Conservation (phyloP, 1,140 invertebrate genomes). For the Drosophila pseudoananassae region DNA sequence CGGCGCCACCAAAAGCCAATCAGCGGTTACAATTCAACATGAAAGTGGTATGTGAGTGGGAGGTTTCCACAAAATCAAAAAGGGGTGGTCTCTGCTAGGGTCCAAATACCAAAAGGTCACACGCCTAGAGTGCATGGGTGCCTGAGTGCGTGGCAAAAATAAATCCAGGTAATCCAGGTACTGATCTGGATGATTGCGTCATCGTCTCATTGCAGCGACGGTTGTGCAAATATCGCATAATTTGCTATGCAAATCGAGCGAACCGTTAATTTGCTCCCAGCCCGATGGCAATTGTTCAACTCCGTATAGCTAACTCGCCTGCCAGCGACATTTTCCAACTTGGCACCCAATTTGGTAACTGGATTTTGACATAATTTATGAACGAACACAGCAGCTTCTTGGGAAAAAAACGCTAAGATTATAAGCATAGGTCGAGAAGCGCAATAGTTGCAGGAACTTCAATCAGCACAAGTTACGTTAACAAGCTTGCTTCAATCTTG, state of each 20-base stretch:
- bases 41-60: constrained; percentile 74
- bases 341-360: constrained; percentile 81
- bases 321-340: constrained; percentile 58
- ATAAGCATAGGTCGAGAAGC: not conserved
- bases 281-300: constrained; percentile 60
- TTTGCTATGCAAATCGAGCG: constrained; percentile 79
- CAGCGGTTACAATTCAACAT: constrained; percentile 48
- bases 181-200: constrained; percentile 48
- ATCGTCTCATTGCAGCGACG: constrained; percentile 39
- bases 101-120: constrained; percentile 58
- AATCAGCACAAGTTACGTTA: constrained; percentile 69
- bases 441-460: constrained; percentile 67
- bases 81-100: not conserved
- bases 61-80: not conserved
- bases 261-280: constrained; percentile 72
- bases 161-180: not conserved
- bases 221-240: constrained; percentile 79
- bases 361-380: constrained; percentile 78
- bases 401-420: constrained; percentile 10
- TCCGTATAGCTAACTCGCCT: constrained; percentile 9
- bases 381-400: constrained; percentile 48
- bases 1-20: constrained; percentile 35
- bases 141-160: constrained; percentile 55
- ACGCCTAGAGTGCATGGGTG: constrained; percentile 2
- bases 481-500: constrained; percentile 64